phyloP scores from a whole-genome alignment of 2,797 vertebrate species.

The Eremophila alpestris region DNA sequence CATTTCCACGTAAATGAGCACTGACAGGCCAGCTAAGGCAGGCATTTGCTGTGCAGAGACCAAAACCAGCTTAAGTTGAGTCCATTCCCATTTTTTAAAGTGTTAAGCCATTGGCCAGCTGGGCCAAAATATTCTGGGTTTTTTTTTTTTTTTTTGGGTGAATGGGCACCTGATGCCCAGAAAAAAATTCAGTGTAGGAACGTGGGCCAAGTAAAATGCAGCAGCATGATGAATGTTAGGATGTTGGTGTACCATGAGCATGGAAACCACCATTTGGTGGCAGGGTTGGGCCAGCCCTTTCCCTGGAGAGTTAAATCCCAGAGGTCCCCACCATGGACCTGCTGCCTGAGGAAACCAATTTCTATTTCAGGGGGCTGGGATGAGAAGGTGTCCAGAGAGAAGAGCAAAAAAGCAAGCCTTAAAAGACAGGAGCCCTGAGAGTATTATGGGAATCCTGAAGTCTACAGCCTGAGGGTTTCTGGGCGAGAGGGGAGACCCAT shows the following conservation, averaged over 20 bases:
- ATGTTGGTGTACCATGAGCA: neutral
- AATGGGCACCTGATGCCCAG: neutral
- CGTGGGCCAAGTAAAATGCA: neutral
- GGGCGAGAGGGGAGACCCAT: neutral
- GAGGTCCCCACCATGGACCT: neutral
- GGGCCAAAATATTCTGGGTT: neutral
- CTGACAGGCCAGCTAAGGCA: neutral
- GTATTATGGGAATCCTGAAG: neutral
- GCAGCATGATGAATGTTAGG: neutral
- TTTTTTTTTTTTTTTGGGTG: rapidly evolving
- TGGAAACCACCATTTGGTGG: neutral
- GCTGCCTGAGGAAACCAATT: neutral
- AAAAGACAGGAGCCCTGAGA: neutral
- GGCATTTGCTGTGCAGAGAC: neutral
- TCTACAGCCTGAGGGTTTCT: neutral
- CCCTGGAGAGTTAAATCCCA: neutral
- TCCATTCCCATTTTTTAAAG: neutral
- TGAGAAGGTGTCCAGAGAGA: neutral
- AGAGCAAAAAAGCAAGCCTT: neutral
- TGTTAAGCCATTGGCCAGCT: neutral
- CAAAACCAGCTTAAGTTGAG: neutral
- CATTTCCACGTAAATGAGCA: neutral
- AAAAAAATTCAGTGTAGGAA: neutral
- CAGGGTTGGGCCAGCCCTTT: neutral
- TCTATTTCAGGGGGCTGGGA: neutral